phyloP scores from a whole-genome alignment of 2,888 invertebrate species.

The Cheilosia urbana region DNA sequence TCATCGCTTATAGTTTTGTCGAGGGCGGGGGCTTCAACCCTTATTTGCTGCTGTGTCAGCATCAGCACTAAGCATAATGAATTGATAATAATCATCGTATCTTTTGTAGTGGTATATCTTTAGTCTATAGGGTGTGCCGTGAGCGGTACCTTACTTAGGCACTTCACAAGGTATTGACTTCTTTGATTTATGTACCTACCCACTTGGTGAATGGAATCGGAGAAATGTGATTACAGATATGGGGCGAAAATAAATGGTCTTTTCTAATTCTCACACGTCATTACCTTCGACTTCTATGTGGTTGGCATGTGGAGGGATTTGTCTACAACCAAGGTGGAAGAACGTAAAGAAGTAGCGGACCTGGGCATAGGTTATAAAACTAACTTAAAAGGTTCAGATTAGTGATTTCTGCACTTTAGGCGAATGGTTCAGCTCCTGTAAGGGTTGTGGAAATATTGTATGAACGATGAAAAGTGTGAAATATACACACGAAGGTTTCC shows the following conservation, averaged over 20 bases:
- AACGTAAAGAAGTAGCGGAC: too few relatives aligned
- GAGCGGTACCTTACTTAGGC: background rate
- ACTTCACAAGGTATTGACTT: conserved; percentile 18
- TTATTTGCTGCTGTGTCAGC: conserved; percentile 42
- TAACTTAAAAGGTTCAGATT: too few relatives aligned
- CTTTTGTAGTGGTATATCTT: conserved; percentile 1
- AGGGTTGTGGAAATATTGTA: too few relatives aligned
- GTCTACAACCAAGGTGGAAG: background rate
- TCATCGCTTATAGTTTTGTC: conserved; percentile 20
- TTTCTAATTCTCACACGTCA: conserved; percentile 43
- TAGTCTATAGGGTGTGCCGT: conserved; percentile 25
- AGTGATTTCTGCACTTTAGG: too few relatives aligned
- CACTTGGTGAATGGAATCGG: conserved; percentile 54
- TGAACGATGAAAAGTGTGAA: too few relatives aligned
- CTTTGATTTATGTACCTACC: conserved; percentile 58
- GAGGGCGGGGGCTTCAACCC: conserved; percentile 27
- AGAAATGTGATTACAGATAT: conserved; percentile 21
- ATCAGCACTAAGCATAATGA: conserved; percentile 61
- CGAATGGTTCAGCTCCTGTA: too few relatives aligned
- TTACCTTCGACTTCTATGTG: background rate
- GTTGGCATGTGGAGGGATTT: background rate
- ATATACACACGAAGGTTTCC: too few relatives aligned
- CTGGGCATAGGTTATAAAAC: too few relatives aligned
- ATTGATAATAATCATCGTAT: conserved; percentile 60
- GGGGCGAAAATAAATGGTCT: conserved; percentile 19